Conservation (phyloP, 2,888 invertebrate genomes). For the Drosophila greeni region DNA sequence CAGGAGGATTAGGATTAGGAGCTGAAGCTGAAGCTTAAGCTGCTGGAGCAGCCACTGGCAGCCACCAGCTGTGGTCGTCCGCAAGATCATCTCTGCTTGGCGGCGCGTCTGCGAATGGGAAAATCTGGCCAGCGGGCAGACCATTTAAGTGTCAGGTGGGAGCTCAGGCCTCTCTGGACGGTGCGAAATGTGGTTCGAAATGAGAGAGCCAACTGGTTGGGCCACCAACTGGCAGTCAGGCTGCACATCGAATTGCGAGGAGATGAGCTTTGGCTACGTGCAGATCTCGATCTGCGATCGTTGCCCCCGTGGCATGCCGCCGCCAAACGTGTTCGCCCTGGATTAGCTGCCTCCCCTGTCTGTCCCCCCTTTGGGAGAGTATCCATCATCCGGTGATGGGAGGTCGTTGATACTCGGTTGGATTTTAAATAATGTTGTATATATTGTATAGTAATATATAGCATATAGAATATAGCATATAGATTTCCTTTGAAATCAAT, state of each 20-base stretch:
- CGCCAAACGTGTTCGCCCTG: slow-evolving; percentile 55
- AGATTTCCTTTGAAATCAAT: slow-evolving; percentile 29
- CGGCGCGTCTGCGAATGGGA: slow-evolving; percentile 63
- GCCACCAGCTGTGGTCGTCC: slow-evolving; percentile 51
- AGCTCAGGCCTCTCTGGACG: slow-evolving; percentile 3
- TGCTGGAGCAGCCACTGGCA: slow-evolving; percentile 39
- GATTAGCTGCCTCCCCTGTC: too few relatives aligned
- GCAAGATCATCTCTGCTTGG: slow-evolving; percentile 69
- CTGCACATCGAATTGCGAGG: slow-evolving; percentile 43
- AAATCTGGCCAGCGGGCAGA: slow-evolving; percentile 47
- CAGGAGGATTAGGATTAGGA: slow-evolving; percentile 40
- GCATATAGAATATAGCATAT: neutral
- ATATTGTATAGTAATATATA: too few relatives aligned
- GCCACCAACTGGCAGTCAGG: slow-evolving; percentile 24
- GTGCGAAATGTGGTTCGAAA: slow-evolving; percentile 39
- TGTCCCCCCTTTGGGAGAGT: too few relatives aligned
- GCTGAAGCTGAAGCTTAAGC: slow-evolving; percentile 37
- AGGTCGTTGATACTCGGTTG: too few relatives aligned
- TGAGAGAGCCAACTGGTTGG: slow-evolving; percentile 56
- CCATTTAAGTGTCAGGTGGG: slow-evolving; percentile 54
- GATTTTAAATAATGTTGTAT: too few relatives aligned
- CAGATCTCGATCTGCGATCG: slow-evolving; percentile 31
- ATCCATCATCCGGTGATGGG: slow-evolving; percentile 20
- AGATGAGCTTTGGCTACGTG: slow-evolving; percentile 35
- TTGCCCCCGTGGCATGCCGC: slow-evolving; percentile 38